Evolutionary conservation across 2,888 invertebrate species (phyloP).

Genomic region (Hyposoter didymator): DNA sequence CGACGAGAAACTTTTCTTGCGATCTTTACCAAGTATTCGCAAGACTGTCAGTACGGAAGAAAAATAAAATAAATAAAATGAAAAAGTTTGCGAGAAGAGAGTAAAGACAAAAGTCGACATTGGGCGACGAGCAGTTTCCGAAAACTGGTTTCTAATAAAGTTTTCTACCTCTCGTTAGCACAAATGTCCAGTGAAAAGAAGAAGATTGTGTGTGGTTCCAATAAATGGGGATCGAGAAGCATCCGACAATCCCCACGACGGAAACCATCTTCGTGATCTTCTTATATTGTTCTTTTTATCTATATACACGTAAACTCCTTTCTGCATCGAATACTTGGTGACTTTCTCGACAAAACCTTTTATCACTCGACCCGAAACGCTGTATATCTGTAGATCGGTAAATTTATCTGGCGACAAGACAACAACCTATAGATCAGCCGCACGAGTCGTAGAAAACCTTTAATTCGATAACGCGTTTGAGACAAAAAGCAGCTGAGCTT

Average conservation of each 20-base stretch:
- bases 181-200: conserved; percentile 49
- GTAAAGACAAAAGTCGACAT: conserved; percentile 17
- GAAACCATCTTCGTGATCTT: conserved; percentile 27
- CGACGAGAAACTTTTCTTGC: conserved; percentile 35
- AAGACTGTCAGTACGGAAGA: not conserved
- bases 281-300: conserved; percentile 14
- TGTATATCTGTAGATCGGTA: conserved; percentile 13
- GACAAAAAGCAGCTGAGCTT: conserved; percentile 52
- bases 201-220: conserved; percentile 18
- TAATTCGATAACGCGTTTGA: conserved; percentile 64
- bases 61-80: conserved; percentile 17
- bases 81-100: conserved; percentile 55
- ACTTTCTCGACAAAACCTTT: conserved; percentile 50
- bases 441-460: conserved; percentile 43
- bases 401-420: conserved; percentile 3
- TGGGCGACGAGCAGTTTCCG: conserved; percentile 38
- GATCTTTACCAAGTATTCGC: conserved; percentile 43
- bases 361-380: not conserved
- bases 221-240: conserved; percentile 43
- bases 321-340: conserved; percentile 54
- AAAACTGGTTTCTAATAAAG: conserved; percentile 67
- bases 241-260: conserved; percentile 54
- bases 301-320: conserved; percentile 22
- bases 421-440: conserved; percentile 34
- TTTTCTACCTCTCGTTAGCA: conserved; percentile 65